Evolutionary conservation across 1,140 invertebrate genomes (phyloP).

Genomic region (Oryctes rhinoceros): DNA sequence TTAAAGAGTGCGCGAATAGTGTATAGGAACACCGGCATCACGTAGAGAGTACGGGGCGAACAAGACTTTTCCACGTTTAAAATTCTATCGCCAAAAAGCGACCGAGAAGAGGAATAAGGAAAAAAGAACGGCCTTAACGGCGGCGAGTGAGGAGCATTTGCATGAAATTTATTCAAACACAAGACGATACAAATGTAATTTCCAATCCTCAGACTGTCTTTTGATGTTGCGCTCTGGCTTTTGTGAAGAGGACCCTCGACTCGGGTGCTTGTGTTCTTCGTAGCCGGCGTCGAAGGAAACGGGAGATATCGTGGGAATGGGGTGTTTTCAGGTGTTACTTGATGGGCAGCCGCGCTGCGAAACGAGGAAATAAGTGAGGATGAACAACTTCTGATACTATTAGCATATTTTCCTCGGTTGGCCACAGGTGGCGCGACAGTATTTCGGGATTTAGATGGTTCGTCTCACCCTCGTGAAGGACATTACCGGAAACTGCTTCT

Average conservation of each 20-base stretch:
- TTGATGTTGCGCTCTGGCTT: conserved; percentile 46
- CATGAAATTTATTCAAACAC: conserved; percentile 46
- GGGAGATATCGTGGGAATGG: conserved; percentile 46
- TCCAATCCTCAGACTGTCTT: conserved; percentile 47
- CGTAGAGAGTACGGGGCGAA: neutral
- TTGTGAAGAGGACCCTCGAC: conserved; percentile 23
- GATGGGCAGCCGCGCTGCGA: conserved; percentile 48
- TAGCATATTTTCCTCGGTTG: conserved; percentile 51
- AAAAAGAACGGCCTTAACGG: neutral
- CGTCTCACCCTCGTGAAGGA: conserved; percentile 7
- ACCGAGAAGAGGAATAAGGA: conserved; percentile 1
- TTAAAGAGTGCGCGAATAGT: conserved; percentile 15
- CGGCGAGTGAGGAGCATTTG: conserved; percentile 40
- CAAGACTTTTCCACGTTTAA: conserved; percentile 3
- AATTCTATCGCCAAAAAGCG: conserved; percentile 30
- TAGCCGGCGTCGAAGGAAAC: conserved; percentile 22
- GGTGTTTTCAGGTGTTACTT: conserved; percentile 51
- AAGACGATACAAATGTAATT: conserved; percentile 48
- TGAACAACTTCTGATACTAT: conserved; percentile 50
- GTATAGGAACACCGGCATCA: neutral
- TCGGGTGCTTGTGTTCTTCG: neutral
- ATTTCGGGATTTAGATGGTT: conserved; percentile 26
- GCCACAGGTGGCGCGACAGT: conserved; percentile 46
- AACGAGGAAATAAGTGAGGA: conserved; percentile 52
- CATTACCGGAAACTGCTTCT: conserved; percentile 20